These are phyloP conservation scores for Odocoileus hemionus DNA, from an alignment of 2,113 vertebrate species.

Conservation along the genomic window DNA sequence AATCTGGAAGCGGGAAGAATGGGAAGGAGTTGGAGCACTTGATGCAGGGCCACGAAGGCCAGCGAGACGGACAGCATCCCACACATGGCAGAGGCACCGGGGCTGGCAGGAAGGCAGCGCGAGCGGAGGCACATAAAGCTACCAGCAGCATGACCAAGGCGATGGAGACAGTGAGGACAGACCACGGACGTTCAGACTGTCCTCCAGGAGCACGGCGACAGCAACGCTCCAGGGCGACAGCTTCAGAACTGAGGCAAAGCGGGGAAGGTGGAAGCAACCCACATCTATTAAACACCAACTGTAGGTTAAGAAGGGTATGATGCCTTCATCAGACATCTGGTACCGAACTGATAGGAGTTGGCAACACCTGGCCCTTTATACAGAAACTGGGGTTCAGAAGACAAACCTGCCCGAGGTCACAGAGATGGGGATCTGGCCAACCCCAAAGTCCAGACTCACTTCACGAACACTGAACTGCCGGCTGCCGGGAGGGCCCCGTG, in stretches of 20 bases:
- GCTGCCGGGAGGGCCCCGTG: not conserved
- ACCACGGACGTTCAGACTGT: not conserved
- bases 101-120: not conserved
- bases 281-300: no score
- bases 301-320: not conserved
- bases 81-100: accelerated
- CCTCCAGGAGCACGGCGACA: accelerated
- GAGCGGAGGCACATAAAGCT: accelerated
- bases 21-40: not conserved
- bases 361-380: not conserved
- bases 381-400: not conserved
- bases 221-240: no score
- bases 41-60: not conserved
- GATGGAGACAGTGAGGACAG: no score
- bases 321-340: not conserved
- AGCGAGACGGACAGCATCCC: not conserved
- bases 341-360: not conserved
- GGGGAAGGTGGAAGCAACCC: not conserved
- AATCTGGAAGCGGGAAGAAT: not conserved
- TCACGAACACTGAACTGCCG: not conserved
- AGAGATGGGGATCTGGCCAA: not conserved
- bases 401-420: not conserved
- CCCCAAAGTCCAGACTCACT: not conserved
- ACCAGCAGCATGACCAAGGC: accelerated
- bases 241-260: not conserved